Conservation (phyloP, 2,113 vertebrate genomes). For the Aramus guarauna region DNA sequence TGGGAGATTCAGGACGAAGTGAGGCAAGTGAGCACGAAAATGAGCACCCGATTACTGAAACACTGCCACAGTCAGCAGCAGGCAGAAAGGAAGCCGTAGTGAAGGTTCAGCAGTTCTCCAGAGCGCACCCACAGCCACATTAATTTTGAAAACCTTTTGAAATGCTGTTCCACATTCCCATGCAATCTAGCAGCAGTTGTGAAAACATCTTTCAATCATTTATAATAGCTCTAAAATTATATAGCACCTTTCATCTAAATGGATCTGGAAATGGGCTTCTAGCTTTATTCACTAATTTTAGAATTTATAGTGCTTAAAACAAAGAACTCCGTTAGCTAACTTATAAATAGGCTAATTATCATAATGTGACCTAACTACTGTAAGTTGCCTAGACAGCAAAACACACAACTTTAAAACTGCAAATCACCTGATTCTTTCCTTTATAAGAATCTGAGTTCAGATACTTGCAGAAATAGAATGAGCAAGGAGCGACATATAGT, state of each 20-base stretch:
- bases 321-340: background rate
- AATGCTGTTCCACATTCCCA: slow-evolving; percentile 21
- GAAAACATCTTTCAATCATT: slow-evolving; percentile 59
- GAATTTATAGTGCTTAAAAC: slow-evolving; percentile 40
- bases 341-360: slow-evolving; percentile 52
- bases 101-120: slow-evolving; percentile 44
- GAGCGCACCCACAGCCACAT: background rate
- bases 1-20: background rate
- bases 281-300: slow-evolving; percentile 49
- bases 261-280: background rate
- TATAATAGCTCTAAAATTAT: slow-evolving; percentile 50
- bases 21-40: background rate
- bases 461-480: background rate
- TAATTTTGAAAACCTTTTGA: slow-evolving; percentile 49
- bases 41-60: slow-evolving; percentile 12
- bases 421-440: slow-evolving; percentile 1
- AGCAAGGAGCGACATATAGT: background rate
- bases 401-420: background rate
- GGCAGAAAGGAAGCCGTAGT: slow-evolving; percentile 26
- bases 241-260: slow-evolving; percentile 27
- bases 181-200: slow-evolving; percentile 43
- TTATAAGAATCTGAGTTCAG: background rate
- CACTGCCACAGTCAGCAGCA: background rate
- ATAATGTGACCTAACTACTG: slow-evolving; percentile 20
- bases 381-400: slow-evolving; percentile 30